Evolutionary conservation across 2,888 invertebrate genomes (phyloP), one percentile per base, ranked within the genome.

Genomic region (Pyrrhia umbra): DNA sequence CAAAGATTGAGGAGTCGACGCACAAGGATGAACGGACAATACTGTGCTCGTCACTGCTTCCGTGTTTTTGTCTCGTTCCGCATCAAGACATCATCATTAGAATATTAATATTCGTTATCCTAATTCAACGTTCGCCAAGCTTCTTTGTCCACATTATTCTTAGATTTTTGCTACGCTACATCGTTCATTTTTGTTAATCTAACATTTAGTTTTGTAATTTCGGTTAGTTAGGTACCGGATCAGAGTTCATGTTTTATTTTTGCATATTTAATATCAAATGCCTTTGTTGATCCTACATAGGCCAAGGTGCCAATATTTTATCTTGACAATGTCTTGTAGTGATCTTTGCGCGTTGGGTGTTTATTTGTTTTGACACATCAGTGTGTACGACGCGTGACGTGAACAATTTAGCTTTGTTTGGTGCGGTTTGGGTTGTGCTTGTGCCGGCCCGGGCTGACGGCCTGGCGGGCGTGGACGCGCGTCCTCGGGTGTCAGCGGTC

Each of bases 1-100:
- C 73, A 80, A 85, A 85, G 82, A 83, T 74, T 75, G 77, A 72
- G 66, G 63, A 67, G 65, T 59, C 56, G 57, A 46, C 60, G 69
- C 75, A 80, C 91, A 93, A 94, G 93, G 94, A 90, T 90, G 82
- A 75, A 80, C 81, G 90, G 91, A 93, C 92, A 93, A 92, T 90
- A 85, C 85, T 80, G 75, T 80, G 77, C 83, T 85, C 82, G 80
- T 83, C 84, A 75, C 79, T 76, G 87, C 92, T 94, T 94, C 94
- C 94, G 90, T 88, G 91, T 92, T 89, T 90, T 90, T 90, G 90
- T 91, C 86, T 85, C 83, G 86, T 91, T 90, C 92, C 90, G 88
- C 86, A 86, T 90, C 85, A 87, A 86, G 79, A 80, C 82, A 84
- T 85, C 92, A 86, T 85, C 85, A 83, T 84, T 88, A 85, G 94